Evolutionary conservation across 53 echinoderm and acorn worm species (phyloP).

Genomic region (Holothuria scabra): DNA sequence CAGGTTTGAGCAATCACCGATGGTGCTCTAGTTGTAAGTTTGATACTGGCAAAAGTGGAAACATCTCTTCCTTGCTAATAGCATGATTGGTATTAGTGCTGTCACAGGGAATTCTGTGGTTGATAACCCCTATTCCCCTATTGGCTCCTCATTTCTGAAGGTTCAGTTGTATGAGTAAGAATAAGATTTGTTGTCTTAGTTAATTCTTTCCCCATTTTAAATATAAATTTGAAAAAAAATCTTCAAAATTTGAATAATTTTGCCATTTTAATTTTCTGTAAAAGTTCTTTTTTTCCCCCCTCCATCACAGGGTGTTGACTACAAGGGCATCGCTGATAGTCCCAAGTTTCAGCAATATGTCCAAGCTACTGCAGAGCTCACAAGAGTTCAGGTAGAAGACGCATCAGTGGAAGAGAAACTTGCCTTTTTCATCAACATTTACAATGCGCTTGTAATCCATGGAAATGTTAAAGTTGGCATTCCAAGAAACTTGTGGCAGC

Average conservation of each 20-base stretch:
- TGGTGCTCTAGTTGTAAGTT: too few species aligned
- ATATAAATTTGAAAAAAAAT: neutral
- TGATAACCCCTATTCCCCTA: too few species aligned
- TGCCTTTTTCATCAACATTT: conserved; percentile 96
- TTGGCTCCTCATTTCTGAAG: neutral
- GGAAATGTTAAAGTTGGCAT: conserved; percentile 86
- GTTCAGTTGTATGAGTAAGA: too few species aligned
- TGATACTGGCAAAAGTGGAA: too few species aligned
- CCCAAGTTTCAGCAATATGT: conserved; percentile 77
- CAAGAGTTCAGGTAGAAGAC: conserved; percentile 68
- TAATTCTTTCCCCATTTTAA: too few species aligned
- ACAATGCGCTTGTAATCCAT: conserved; percentile 97
- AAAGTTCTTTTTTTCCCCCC: neutral
- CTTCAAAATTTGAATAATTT: neutral
- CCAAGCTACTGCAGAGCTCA: conserved; percentile 80
- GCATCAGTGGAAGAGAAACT: conserved; percentile 86
- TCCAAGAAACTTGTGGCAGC: conserved; percentile 88
- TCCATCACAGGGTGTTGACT: conserved; percentile 77
- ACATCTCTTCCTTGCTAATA: too few species aligned
- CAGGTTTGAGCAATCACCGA: too few species aligned
- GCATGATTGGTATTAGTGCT: too few species aligned
- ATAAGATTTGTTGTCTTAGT: too few species aligned
- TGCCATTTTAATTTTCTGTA: neutral
- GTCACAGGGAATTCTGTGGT: too few species aligned
- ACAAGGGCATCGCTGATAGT: conserved; percentile 80